Base-by-base conservation (phyloP, 1,140 invertebrate genomes). In the Lepidurus apus region DNA sequence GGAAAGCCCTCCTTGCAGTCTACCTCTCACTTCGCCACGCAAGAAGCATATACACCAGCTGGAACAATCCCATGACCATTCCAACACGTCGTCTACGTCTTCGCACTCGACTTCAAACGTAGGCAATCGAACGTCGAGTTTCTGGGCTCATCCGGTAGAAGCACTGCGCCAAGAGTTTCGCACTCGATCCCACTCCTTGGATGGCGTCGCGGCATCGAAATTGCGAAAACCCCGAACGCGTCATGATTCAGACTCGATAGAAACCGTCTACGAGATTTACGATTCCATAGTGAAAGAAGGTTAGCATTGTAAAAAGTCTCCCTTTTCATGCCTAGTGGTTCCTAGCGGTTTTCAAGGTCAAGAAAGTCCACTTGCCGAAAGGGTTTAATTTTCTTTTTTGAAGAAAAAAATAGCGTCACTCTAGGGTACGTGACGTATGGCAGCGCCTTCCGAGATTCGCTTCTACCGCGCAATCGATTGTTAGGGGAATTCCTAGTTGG, bases 251-350 rank as follows among this genome's bases (percentile, higher is more conserved):
- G 65, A 65, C 47, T 43, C 93, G 9, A 65, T 92, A 83, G 92
- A 91, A 53, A 88, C 91, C 10, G 93, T 92, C 10, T 94, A 94
- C 83, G 88, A 90, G 82, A 93, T 94, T 81, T 94, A 91, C 83
- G 92, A 94, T 81, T 87, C 87, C 75, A 94, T 94, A 80, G 85
- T 94, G 1, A 88, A 88, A 86, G 91, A 94, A 92, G 93, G 93
- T 93, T 42, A 77, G 53, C n/a, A 77, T 65, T 65, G 1, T 7
- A n/a, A 7, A n/a, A 13, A 47, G 45, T 17, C 45, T 47, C 45
- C 10, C 17, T 47, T 7, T 65, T 34, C 2, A 34, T 34, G 34
- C 34, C 34, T 34, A 26, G 26, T 1, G 26, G 26, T 26, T 26
- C 26, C 26, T 26, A 34, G 34, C 34, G 34, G 34, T 0, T 34